Conservation (phyloP, 2,888 invertebrate genomes). For the Lasius fuliginosus region DNA sequence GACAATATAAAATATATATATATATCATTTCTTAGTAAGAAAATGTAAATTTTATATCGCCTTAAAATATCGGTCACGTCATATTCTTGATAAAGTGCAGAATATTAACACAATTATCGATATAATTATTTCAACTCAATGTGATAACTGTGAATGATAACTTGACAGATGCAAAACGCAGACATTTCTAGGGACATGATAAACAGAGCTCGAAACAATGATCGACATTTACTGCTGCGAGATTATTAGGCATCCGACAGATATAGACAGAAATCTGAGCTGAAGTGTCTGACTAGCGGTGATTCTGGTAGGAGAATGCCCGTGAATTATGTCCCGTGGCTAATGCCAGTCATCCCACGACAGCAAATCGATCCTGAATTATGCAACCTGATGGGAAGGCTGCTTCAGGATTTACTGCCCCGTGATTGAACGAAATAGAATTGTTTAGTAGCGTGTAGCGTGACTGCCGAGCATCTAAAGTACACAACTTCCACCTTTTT, state of each 20-base stretch:
- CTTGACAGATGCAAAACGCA: background rate
- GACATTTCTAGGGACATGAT: conserved; percentile 23
- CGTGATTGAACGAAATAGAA: conserved; percentile 76
- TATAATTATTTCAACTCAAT: background rate
- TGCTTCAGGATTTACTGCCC: conserved; percentile 71
- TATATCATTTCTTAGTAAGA: background rate
- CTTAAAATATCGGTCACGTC: background rate
- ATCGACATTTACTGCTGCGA: conserved; percentile 50
- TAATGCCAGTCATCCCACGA: conserved; percentile 76
- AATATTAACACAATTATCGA: conserved; percentile 30
- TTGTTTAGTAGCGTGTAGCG: conserved; percentile 67
- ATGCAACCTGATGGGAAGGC: conserved; percentile 67
- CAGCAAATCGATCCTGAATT: conserved; percentile 77
- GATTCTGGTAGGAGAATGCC: conserved; percentile 73
- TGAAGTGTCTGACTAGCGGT: conserved; percentile 68
- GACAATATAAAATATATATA: background rate
- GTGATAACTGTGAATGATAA: conserved; percentile 4
- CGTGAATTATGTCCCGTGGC: conserved; percentile 77
- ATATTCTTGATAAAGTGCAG: background rate
- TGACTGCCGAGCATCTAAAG: conserved; percentile 21
- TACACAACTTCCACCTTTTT: conserved; percentile 28
- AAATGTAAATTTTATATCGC: background rate
- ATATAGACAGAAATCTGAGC: conserved; percentile 59
- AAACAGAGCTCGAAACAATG: conserved; percentile 57
- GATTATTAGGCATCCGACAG: conserved; percentile 61